These are phyloP conservation scores for Colinus virginianus DNA, from an alignment of 2,113 vertebrate genomes.

Conservation along the genomic window DNA sequence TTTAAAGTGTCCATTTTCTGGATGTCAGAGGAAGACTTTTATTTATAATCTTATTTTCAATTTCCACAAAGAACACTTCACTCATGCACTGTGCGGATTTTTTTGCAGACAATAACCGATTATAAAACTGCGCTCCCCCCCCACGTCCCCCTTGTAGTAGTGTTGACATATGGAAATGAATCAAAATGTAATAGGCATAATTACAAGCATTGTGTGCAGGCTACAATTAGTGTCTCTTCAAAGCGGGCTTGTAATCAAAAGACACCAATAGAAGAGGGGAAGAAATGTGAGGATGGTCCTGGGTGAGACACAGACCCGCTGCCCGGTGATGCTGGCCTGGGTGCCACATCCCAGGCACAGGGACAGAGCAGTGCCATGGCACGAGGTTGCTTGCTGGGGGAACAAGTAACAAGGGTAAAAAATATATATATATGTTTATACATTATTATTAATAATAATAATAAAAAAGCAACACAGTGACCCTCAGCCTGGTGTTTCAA, in stretches of 20 bases:
- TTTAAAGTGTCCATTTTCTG: conserved; percentile 86
- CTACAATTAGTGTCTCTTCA: conserved; percentile 88
- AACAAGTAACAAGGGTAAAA: neutral
- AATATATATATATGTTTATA: neutral
- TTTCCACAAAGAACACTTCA: conserved; percentile 86
- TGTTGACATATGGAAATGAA: conserved; percentile 89
- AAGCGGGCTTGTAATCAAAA: conserved; percentile 84
- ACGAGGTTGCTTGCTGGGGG: accelerated
- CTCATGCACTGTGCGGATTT: conserved; percentile 71
- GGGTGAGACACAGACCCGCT: neutral
- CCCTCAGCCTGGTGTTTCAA: accelerated
- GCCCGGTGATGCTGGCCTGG: neutral
- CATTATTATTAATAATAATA: no score
- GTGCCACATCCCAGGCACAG: neutral
- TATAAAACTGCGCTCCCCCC: conserved; percentile 72
- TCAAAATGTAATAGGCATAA: conserved; percentile 88
- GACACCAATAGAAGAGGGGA: conserved; percentile 77
- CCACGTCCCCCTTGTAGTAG: conserved; percentile 70
- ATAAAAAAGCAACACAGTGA: no score
- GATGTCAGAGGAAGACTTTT: conserved; percentile 84
- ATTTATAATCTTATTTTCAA: conserved; percentile 87
- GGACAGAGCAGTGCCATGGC: neutral
- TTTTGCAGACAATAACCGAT: conserved; percentile 81
- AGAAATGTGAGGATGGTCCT: conserved; percentile 42
- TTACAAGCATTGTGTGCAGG: conserved; percentile 85